Evolutionary conservation across 2,888 invertebrate species (phyloP).

Genomic region (Eumacrocentrus americanus): DNA sequence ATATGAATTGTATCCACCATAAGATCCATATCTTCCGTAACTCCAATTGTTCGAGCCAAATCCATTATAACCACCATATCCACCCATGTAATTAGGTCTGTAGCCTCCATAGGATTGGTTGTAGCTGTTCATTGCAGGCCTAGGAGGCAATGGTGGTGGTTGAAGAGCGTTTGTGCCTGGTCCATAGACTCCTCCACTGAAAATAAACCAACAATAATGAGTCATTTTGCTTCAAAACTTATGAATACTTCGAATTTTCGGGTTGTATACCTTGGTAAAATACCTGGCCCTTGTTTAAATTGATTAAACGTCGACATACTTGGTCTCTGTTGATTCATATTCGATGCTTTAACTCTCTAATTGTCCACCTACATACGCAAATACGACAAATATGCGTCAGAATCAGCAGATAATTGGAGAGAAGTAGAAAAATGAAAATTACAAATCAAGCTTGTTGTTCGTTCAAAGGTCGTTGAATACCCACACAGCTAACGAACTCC

Average conservation of each 20-base stretch:
- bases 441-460: too few species aligned
- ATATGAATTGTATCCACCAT: conserved; percentile 49
- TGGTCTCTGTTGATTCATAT: conserved; percentile 40
- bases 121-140: conserved; percentile 38
- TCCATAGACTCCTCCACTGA: conserved; percentile 9
- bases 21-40: conserved; percentile 53
- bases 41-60: conserved; percentile 48
- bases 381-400: too few species aligned
- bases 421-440: too few species aligned
- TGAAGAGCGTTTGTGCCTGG: conserved; percentile 21
- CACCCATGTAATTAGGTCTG: conserved; percentile 30
- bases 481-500: too few species aligned
- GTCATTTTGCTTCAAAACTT: conserved; percentile 2
- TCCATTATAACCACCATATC: conserved; percentile 46
- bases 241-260: too few species aligned
- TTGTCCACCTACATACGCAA: too few species aligned
- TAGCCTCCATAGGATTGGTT: conserved; percentile 44
- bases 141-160: conserved; percentile 55
- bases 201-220: neutral
- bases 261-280: conserved; percentile 46
- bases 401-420: too few species aligned
- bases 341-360: neutral
- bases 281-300: conserved; percentile 44
- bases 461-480: too few species aligned
- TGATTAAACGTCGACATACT: conserved; percentile 41